Conservation (phyloP, 2,888 invertebrate species). For the Deilephila elpenor region DNA sequence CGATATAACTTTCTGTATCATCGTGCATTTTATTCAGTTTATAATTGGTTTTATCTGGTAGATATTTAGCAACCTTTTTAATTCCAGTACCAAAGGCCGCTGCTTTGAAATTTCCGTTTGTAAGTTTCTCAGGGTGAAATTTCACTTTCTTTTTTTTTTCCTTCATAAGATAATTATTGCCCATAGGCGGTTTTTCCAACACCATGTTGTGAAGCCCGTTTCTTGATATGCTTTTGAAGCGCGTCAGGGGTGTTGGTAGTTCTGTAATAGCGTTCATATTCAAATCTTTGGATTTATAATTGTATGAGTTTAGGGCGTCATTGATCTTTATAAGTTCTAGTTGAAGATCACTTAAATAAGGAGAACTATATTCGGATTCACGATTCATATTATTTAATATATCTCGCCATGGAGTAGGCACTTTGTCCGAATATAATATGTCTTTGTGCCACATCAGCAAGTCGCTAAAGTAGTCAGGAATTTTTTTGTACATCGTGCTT, state of each 20-base stretch:
- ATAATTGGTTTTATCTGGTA: background rate
- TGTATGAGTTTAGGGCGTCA: slow-evolving; percentile 8
- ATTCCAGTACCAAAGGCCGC: background rate
- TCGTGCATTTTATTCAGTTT: slow-evolving; percentile 6
- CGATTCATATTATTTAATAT: slow-evolving; percentile 41
- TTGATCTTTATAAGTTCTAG: slow-evolving; percentile 43
- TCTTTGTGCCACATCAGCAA: slow-evolving; percentile 60
- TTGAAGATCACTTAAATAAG: slow-evolving; percentile 39
- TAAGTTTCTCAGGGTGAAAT: background rate
- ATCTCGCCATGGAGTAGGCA: slow-evolving; percentile 45
- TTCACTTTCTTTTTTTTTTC: background rate
- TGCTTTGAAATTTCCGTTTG: background rate
- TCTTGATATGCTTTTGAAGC: background rate
- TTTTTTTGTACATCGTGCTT: slow-evolving; percentile 1
- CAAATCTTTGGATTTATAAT: background rate
- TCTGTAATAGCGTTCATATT: background rate
- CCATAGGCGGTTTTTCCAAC: background rate
- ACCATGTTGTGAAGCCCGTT: background rate
- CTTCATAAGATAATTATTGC: background rate
- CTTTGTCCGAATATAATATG: slow-evolving; percentile 50
- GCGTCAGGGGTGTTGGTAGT: background rate
- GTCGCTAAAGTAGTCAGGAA: slow-evolving; percentile 58
- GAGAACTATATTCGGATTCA: slow-evolving; percentile 39
- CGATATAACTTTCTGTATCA: background rate
- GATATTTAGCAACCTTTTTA: slow-evolving; percentile 8